Evolutionary conservation across 2,113 vertebrate genomes (phyloP).

Genomic region (Brachyistius frenatus): DNA sequence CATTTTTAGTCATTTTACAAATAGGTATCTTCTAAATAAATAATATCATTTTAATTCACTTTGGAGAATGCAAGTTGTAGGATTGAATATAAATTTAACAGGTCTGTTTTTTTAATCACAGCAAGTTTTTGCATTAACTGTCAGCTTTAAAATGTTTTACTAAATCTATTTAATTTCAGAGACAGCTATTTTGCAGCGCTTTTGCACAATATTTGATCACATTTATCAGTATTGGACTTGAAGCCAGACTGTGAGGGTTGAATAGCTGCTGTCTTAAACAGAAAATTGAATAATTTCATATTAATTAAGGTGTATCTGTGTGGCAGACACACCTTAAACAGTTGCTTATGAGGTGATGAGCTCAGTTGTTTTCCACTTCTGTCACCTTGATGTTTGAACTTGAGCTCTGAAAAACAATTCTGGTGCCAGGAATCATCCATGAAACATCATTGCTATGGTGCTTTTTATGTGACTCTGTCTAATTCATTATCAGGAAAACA

Average conservation of each 20-base stretch:
- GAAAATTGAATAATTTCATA: conserved; percentile 19
- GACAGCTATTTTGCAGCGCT: conserved; percentile 2
- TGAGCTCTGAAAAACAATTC: conserved; percentile 49
- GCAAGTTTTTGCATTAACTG: conserved; percentile 5
- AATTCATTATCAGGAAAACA: conserved; percentile 69
- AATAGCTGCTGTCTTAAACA: not conserved
- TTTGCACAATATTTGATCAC: conserved; percentile 1
- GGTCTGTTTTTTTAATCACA: not conserved
- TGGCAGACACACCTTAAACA: conserved; percentile 24
- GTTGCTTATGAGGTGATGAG: conserved; percentile 35
- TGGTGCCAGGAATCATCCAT: conserved; percentile 44
- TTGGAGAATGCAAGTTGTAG: not conserved
- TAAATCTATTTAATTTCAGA: not conserved
- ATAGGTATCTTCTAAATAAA: not conserved
- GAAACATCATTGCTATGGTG: conserved; percentile 47
- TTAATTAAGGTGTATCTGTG: conserved; percentile 28
- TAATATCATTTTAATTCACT: not conserved
- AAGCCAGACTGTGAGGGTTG: not conserved
- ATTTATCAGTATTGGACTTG: conserved; percentile 28
- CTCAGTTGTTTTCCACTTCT: conserved; percentile 33
- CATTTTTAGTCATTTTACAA: not conserved
- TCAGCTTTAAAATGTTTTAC: not conserved
- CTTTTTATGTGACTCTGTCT: conserved; percentile 53
- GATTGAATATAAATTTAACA: not conserved
- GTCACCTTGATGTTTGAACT: conserved; percentile 62